These are phyloP conservation scores for Scaptomyza reducta DNA, from an alignment of 2,888 invertebrate species.

Conservation along the genomic window DNA sequence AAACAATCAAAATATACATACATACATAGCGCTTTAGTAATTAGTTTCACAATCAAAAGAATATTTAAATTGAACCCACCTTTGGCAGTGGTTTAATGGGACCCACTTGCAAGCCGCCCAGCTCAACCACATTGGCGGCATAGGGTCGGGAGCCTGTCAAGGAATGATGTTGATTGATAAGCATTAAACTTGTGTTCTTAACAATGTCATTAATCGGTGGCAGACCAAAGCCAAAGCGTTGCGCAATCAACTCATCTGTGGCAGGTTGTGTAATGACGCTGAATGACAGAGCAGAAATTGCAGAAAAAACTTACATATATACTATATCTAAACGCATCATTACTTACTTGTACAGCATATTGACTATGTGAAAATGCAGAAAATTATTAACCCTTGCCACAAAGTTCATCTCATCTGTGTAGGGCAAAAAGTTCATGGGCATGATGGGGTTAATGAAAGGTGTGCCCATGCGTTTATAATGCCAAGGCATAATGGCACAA, in stretches of 20 bases:
- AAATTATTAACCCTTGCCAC: conserved; percentile 84
- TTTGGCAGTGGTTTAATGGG: conserved; percentile 65
- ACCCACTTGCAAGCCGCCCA: conserved; percentile 85
- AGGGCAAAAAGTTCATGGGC: conserved; percentile 85
- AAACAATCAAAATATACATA: background rate
- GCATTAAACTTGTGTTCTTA: conserved; percentile 79
- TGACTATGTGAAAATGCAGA: conserved; percentile 64
- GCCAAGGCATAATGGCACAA: conserved; percentile 87
- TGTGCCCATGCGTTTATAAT: conserved; percentile 85
- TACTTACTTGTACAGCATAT: conserved; percentile 69
- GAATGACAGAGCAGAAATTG: background rate
- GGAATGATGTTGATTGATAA: conserved; percentile 85
- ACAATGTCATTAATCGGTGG: conserved; percentile 84
- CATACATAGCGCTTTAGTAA: no score
- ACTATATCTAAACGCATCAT: no score
- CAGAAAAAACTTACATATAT: background rate
- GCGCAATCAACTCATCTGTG: conserved; percentile 82
- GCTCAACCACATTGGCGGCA: conserved; percentile 85
- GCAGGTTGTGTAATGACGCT: conserved; percentile 78
- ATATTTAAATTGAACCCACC: conserved; percentile 51
- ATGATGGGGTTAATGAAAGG: conserved; percentile 86
- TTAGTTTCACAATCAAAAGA: no score
- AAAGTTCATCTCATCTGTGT: conserved; percentile 83
- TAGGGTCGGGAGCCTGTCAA: conserved; percentile 84
- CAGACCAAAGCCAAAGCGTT: conserved; percentile 83